Evolutionary conservation across 1,140 invertebrate species (phyloP), one percentile per base, ranked within the genome.

Genomic region (Pseudomyrmex pallidus): DNA sequence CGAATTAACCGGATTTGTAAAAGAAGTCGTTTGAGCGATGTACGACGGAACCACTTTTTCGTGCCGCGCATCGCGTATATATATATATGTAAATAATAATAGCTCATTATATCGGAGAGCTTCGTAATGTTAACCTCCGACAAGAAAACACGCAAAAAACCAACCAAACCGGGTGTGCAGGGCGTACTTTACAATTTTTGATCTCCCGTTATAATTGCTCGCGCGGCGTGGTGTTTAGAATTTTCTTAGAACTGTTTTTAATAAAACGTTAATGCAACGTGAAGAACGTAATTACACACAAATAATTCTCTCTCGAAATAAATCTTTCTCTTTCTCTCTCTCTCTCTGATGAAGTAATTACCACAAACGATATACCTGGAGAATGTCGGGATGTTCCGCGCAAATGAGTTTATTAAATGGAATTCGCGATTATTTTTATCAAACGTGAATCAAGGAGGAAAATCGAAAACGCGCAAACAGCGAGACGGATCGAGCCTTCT

Each of bases 1-100:
- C 17, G 50, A 63, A 63, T 52, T 50, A 63, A 74, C 25, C 61
- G 57, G 46, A 15, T 35, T 78, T 56, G 12, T 35, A 35, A 35
- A 56, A 77, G 52, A 64, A 77, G 25, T 44, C 15, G 48, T 52
- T 48, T 20, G 25, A 22, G 15, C 25, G 25, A 64, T 35, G 35
- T 12, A 64, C 50, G 46, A 35, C 7, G 46, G 46, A 2, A 2
- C n/a, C 15, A n/a, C 12, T 76, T 63, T 59, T 73, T 64, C 1
- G 8, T 73, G 20, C 44, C 61, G 35, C 9, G 12, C 44, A 20
- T 44, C 2, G 4, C 35, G 35, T 17, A 54, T 35, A 57, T 22
- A 35, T 35, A 35, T n/a, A 10, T 74, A 35, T 12, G 10, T 52
- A 13, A 22, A 74, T 63, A 25, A 64, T 22, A 61, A 9, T 17